These are phyloP conservation scores for Leptopilina myrica DNA, from an alignment of 2,888 invertebrate genomes.

Conservation along the genomic window DNA sequence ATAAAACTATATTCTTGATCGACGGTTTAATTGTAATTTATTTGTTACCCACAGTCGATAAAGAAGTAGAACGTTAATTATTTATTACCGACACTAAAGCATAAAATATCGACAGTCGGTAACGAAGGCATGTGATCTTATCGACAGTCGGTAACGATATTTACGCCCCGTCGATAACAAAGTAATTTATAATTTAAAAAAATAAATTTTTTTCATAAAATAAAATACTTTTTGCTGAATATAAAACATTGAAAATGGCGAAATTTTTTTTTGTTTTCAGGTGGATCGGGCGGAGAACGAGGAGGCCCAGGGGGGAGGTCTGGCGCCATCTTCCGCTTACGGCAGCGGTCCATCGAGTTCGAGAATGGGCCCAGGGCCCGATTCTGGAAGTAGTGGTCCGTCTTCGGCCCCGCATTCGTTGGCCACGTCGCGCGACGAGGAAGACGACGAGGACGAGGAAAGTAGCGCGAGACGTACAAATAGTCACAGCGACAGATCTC, in stretches of 20 bases:
- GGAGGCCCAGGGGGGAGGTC: conserved; percentile 71
- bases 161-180: no score
- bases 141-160: no score
- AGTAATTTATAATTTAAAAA: no score
- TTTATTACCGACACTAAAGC: no score
- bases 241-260: neutral
- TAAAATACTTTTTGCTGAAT: neutral
- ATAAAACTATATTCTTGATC: no score
- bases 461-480: conserved; percentile 71
- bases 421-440: conserved; percentile 84
- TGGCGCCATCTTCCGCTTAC: conserved; percentile 67
- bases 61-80: no score
- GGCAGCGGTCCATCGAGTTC: conserved; percentile 71
- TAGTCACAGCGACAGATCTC: conserved; percentile 68
- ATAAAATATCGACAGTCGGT: no score
- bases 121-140: no score
- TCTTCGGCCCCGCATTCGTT: conserved; percentile 78
- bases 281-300: conserved; percentile 76
- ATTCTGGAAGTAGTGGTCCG: conserved; percentile 75
- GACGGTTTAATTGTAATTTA: no score
- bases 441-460: conserved; percentile 79
- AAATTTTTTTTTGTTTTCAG: conserved; percentile 54
- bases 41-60: no score
- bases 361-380: conserved; percentile 74
- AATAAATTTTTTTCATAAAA: no score